Percentiles rank a stretch among this genome's conserved stretches.
phyloP scores from a whole-genome alignment of 2,888 invertebrate genomes.

The Eulithis testata region DNA sequence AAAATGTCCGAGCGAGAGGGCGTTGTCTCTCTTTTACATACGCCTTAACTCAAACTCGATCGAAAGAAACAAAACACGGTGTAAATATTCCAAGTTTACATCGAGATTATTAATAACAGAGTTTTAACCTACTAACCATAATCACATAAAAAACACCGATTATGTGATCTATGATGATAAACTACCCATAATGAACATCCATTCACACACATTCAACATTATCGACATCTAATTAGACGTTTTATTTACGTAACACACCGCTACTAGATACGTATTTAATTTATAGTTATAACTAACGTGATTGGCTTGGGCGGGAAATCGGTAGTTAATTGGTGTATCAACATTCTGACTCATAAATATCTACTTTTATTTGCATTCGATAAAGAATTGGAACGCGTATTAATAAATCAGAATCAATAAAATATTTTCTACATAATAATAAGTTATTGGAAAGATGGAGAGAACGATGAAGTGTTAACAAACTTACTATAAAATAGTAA shows the following conservation, averaged over 20 bases:
- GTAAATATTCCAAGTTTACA: no score
- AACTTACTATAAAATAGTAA: neutral
- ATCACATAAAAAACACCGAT: neutral
- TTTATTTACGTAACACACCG: conserved; percentile 42
- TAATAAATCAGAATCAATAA: conserved; percentile 17
- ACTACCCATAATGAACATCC: conserved; percentile 49
- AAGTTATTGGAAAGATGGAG: neutral
- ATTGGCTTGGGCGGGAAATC: conserved; percentile 37
- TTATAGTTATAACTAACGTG: conserved; percentile 34
- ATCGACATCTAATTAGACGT: conserved; percentile 41
- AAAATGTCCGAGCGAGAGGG: no score
- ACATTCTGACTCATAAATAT: conserved; percentile 20
- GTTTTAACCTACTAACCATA: no score
- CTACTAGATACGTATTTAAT: conserved; percentile 18
- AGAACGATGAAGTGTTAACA: neutral
- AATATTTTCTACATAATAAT: neutral
- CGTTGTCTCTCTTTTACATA: no score
- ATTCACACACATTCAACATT: conserved; percentile 49
- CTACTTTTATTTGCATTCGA: conserved; percentile 8
- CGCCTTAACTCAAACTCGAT: no score
- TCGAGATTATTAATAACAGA: neutral
- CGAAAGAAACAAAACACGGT: no score
- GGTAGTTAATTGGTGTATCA: conserved; percentile 25
- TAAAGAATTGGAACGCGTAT: conserved; percentile 2
- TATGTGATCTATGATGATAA: conserved; percentile 43